Evolutionary conservation across 2,797 vertebrate genomes (phyloP).

Genomic region (Erethizon dorsatum): DNA sequence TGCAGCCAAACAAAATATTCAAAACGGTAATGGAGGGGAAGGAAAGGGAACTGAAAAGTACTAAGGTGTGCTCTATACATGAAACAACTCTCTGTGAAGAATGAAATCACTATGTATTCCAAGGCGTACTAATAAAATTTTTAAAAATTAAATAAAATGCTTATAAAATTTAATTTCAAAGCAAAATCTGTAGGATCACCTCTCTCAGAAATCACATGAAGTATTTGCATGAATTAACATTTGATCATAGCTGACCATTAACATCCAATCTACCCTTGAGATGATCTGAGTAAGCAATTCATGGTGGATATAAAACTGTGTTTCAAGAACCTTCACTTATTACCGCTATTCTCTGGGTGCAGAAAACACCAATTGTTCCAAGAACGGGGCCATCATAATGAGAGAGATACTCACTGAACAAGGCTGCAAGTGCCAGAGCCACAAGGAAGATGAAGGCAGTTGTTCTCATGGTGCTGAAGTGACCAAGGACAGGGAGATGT

Average conservation of each 20-base stretch:
- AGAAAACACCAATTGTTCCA: neutral
- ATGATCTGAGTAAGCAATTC: neutral
- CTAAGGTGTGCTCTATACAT: neutral
- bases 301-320: neutral
- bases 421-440: neutral
- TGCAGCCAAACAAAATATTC: neutral
- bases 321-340: neutral
- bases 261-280: neutral
- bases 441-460: neutral
- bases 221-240: neutral
- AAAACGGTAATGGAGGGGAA: neutral
- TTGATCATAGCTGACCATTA: neutral
- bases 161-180: neutral
- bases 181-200: neutral
- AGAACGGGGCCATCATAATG: neutral
- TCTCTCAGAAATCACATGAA: neutral
- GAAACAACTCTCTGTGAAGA: neutral
- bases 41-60: too few relatives aligned
- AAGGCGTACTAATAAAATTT: neutral
- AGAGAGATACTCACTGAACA: conserved; percentile 60
- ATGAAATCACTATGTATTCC: neutral
- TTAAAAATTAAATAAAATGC: neutral
- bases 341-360: neutral
- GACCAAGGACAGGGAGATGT: neutral
- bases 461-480: conserved; percentile 46